Conservation (phyloP, 2,113 vertebrate genomes). For the Regulus satrapa region DNA sequence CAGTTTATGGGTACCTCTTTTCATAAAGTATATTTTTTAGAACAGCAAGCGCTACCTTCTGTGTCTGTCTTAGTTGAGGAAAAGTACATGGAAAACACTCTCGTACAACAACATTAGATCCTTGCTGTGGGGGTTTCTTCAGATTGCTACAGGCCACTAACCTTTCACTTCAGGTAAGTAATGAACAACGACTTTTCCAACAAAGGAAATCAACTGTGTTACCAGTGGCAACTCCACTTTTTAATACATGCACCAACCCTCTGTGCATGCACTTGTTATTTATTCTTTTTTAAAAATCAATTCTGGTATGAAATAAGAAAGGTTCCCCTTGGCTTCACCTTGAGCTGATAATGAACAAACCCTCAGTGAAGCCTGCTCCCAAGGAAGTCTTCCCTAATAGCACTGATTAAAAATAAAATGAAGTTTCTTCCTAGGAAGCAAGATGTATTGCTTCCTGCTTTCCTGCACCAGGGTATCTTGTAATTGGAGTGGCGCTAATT, state of each 20-base stretch:
- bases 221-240: constrained; percentile 8
- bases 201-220: neutral
- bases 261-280: neutral
- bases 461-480: neutral
- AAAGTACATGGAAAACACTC: neutral
- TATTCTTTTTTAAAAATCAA: neutral
- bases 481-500: constrained; percentile 33
- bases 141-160: constrained; percentile 25
- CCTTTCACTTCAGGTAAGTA: constrained; percentile 37
- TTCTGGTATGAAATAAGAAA: constrained; percentile 15
- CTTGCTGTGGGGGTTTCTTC: constrained; percentile 11
- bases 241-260: neutral
- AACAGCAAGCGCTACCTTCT: neutral
- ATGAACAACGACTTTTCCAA: constrained; percentile 17
- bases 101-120: neutral
- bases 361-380: neutral
- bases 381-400: constrained; percentile 18
- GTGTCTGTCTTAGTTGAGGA: neutral
- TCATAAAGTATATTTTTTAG: neutral
- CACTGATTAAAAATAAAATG: constrained; percentile 27
- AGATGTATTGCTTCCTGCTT: neutral
- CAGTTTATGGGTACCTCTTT: neutral
- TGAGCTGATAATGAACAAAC: constrained; percentile 50
- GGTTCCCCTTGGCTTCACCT: constrained; percentile 13
- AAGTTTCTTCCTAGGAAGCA: neutral